Percentiles rank a stretch among this genome's conserved stretches.
Conservation (phyloP, 2,888 invertebrate genomes). For the Pristionchus arcanus region DNA sequence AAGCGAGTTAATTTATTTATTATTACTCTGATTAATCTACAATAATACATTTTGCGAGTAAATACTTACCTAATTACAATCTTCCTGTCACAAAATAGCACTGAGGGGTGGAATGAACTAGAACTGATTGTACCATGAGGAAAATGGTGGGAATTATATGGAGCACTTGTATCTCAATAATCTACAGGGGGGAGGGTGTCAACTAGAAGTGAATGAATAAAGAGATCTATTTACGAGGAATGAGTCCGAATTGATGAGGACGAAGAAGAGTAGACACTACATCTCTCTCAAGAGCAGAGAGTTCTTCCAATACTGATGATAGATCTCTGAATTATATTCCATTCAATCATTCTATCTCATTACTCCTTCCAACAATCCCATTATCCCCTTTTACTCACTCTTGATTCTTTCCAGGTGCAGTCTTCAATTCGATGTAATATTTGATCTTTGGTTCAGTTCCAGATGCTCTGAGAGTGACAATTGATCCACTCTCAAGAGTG, state of each 20-base stretch:
- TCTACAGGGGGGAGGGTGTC: neutral
- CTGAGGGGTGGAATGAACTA: slow-evolving; percentile 35
- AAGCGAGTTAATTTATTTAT: slow-evolving; percentile 12
- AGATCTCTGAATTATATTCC: slow-evolving; percentile 68
- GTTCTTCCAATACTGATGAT: slow-evolving; percentile 66
- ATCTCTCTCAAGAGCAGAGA: slow-evolving; percentile 73
- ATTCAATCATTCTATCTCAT: neutral
- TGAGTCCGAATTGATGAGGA: slow-evolving; percentile 73
- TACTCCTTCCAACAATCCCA: neutral
- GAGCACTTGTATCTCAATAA: slow-evolving; percentile 39
- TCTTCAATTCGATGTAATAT: slow-evolving; percentile 92
- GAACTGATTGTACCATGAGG: slow-evolving; percentile 20
- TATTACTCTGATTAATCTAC: slow-evolving; percentile 23
- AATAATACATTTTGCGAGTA: neutral
- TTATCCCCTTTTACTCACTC: slow-evolving; percentile 60
- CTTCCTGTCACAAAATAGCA: neutral
- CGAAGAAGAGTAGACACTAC: slow-evolving; percentile 74
- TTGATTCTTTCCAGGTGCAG: slow-evolving; percentile 75
- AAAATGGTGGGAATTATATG: neutral
- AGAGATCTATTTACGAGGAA: slow-evolving; percentile 65
- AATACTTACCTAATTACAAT: neutral
- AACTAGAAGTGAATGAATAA: neutral
- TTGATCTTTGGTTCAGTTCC: slow-evolving; percentile 99
- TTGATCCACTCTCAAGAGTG: slow-evolving; percentile 88
- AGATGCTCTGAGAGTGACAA: slow-evolving; percentile 93